Evolutionary conservation across 2,888 invertebrate genomes (phyloP).

Genomic region (Zele albiditarsus): DNA sequence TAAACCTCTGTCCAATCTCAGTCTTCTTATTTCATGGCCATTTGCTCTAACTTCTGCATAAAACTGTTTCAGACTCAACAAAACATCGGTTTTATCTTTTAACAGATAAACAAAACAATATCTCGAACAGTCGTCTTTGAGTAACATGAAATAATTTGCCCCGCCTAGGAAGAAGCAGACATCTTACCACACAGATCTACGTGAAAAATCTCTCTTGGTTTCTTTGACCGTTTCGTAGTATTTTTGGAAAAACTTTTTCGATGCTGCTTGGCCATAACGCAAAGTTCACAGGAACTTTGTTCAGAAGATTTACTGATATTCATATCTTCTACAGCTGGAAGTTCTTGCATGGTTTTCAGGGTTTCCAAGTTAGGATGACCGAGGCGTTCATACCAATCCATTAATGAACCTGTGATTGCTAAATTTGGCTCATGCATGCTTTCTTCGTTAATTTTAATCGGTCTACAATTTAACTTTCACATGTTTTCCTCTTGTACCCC

Average conservation of each 20-base stretch:
- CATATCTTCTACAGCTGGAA: constrained; percentile 22
- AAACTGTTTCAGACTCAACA: constrained; percentile 19
- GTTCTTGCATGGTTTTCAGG: constrained; percentile 29
- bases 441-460: too few species aligned
- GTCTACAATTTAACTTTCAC: too few species aligned
- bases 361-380: constrained; percentile 40
- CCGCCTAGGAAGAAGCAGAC: constrained; percentile 28
- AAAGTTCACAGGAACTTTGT: constrained; percentile 25
- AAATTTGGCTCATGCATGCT: constrained; percentile 7
- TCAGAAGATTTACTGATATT: constrained; percentile 23
- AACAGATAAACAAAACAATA: constrained; percentile 35
- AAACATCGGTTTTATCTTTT: constrained; percentile 31
- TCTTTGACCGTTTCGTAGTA: constrained; percentile 10
- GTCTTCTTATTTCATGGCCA: constrained; percentile 27
- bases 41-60: constrained; percentile 37
- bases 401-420: constrained; percentile 9
- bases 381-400: constrained; percentile 36
- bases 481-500: too few species aligned
- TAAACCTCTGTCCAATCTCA: constrained; percentile 21
- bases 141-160: constrained; percentile 34
- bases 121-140: constrained; percentile 38
- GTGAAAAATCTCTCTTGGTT: constrained; percentile 36
- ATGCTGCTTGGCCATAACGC: constrained; percentile 29
- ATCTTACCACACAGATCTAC: constrained; percentile 35
- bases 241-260: constrained; percentile 22